Conservation (phyloP, 2,797 vertebrate species). For the Anabacerthia variegaticeps region DNA sequence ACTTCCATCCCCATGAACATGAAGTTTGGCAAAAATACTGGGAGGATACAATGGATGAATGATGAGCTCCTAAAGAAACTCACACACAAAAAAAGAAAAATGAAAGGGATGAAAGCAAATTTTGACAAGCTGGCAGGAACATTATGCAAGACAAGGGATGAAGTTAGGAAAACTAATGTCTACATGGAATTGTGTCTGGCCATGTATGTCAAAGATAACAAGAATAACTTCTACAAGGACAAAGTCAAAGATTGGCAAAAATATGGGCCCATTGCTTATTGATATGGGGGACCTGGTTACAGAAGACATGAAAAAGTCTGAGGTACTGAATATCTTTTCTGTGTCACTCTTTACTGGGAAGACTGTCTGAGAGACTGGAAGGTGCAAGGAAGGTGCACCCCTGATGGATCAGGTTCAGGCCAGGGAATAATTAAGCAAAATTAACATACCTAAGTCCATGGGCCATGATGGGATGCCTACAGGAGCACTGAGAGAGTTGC, state of each 20-base stretch:
- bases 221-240: background rate
- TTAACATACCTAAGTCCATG: background rate
- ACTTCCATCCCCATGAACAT: background rate
- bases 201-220: background rate
- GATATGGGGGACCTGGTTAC: background rate
- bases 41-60: background rate
- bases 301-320: background rate
- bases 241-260: background rate
- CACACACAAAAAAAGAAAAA: background rate
- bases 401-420: background rate
- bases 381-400: background rate
- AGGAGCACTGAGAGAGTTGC: background rate
- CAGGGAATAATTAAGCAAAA: background rate
- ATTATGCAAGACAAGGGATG: background rate
- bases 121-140: background rate
- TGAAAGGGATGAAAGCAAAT: background rate
- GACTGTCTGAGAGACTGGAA: background rate
- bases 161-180: background rate
- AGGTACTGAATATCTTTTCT: background rate
- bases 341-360: background rate
- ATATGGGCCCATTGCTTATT: background rate
- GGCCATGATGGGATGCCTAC: rapidly evolving
- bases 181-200: background rate
- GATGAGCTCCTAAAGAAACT: background rate
- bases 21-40: background rate